Evolutionary conservation across 1,140 invertebrate genomes (phyloP), one percentile per base, ranked within the genome.

Genomic region (Hyphantria cunea): DNA sequence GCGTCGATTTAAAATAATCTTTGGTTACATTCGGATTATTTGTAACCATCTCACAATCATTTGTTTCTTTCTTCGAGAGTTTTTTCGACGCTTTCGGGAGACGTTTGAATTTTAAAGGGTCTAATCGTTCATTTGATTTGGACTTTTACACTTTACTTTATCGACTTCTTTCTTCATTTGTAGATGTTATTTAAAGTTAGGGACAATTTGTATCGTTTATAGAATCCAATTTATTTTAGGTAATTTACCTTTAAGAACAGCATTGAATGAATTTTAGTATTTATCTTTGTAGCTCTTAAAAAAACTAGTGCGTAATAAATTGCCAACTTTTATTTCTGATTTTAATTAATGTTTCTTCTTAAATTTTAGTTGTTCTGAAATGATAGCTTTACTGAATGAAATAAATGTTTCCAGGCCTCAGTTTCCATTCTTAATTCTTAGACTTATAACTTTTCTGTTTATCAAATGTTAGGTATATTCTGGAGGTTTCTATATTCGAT

Each of bases 1-100:
- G 47, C 31, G 55, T 58, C 63, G 42, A 72, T 74, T 74, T 68
- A 71, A 70, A 74, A 74, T 67, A 71, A 74, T 70, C 59, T 67
- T 62, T 52, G 44, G 25, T 56, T 42, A 60, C 52, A 45, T 56
- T 67, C 31, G 39, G 17, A 62, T 58, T 58, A 65, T 64, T 64
- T 64, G 33, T 55, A 55, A 62, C 42, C n/a, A 34, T 14, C 50
- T 37, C 45, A 58, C 55, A 48, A 58, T 50, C 39, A 33, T 51
- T 60, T 51, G 48, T 50, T 34, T n/a, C 32, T 50, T 34, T n/a
- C 32, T 32, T 9, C 31, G 17, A 33, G 47, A 34, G 8, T 60
- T 60, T 49, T 59, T 44, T 31, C 33, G 33, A 8, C 31, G 10
- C 31, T 12, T 10, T 25, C 47, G 2, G 15, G 25, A 34, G 56